phyloP scores from a whole-genome alignment of 2,888 invertebrate species.

The Tortrix viridana region DNA sequence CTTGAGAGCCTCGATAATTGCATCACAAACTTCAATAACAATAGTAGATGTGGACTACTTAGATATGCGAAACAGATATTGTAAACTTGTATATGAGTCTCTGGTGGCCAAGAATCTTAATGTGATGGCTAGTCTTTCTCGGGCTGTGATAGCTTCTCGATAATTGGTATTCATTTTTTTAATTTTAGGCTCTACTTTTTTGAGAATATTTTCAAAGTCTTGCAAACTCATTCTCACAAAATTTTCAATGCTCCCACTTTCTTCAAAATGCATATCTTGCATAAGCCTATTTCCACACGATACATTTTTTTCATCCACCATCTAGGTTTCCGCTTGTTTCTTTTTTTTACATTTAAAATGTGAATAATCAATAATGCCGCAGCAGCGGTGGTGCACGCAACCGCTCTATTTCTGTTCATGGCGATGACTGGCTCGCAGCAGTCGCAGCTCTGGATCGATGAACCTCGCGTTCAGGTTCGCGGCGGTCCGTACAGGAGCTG shows the following conservation, averaged over 20 bases:
- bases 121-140: constrained; percentile 33
- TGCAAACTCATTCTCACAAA: constrained; percentile 41
- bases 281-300: constrained; percentile 42
- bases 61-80: too few species aligned
- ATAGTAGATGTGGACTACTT: constrained; percentile 34
- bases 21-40: constrained; percentile 34
- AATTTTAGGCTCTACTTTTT: constrained; percentile 40
- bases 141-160: constrained; percentile 36
- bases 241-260: constrained; percentile 41
- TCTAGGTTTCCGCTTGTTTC: constrained; percentile 42
- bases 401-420: constrained; percentile 44
- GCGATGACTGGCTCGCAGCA: constrained; percentile 45
- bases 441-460: constrained; percentile 38
- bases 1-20: constrained; percentile 38
- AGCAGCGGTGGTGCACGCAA: constrained; percentile 43
- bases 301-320: constrained; percentile 43
- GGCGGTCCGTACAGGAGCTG: constrained; percentile 44
- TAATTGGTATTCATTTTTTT: constrained; percentile 39
- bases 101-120: constrained; percentile 36
- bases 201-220: constrained; percentile 41
- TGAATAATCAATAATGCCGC: constrained; percentile 34
- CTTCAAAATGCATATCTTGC: constrained; percentile 42
- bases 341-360: constrained; percentile 38
- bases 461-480: constrained; percentile 44
- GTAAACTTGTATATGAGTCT: constrained; percentile 35